These are phyloP conservation scores for Euplexia lucipara DNA, from an alignment of 2,888 invertebrate species.

Conservation along the genomic window DNA sequence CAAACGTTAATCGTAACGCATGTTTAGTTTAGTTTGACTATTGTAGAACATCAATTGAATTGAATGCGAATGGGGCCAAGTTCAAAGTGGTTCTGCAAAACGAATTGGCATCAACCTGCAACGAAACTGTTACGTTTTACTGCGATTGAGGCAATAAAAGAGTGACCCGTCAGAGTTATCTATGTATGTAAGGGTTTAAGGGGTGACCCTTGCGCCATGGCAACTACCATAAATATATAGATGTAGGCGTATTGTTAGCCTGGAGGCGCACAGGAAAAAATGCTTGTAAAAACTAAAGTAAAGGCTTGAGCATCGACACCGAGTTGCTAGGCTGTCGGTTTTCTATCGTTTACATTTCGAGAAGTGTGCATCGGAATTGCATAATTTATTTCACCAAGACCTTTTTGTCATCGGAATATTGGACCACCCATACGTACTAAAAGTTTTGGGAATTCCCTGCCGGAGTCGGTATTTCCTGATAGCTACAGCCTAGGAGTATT, in stretches of 20 bases:
- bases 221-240: not conserved
- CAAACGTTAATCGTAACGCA: not conserved
- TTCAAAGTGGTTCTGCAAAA: slow-evolving; percentile 20
- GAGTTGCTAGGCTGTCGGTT: no score
- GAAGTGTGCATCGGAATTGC: no score
- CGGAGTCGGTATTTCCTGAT: no score
- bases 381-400: no score
- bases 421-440: no score
- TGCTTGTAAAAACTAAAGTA: not conserved
- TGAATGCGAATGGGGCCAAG: slow-evolving; percentile 13
- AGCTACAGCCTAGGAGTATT: no score
- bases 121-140: slow-evolving; percentile 15
- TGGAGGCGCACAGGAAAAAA: not conserved
- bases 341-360: no score
- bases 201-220: not conserved
- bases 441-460: no score
- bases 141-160: slow-evolving; percentile 16
- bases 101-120: slow-evolving; percentile 8
- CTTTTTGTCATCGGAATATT: no score
- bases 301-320: no score
- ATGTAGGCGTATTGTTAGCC: not conserved
- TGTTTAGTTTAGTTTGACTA: not conserved
- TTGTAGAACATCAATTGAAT: not conserved
- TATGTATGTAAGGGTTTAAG: slow-evolving; percentile 18
- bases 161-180: not conserved